Evolutionary conservation across 2,888 invertebrate species (phyloP), one percentile per base, ranked within the genome.

Genomic region (Dryococelus australis): DNA sequence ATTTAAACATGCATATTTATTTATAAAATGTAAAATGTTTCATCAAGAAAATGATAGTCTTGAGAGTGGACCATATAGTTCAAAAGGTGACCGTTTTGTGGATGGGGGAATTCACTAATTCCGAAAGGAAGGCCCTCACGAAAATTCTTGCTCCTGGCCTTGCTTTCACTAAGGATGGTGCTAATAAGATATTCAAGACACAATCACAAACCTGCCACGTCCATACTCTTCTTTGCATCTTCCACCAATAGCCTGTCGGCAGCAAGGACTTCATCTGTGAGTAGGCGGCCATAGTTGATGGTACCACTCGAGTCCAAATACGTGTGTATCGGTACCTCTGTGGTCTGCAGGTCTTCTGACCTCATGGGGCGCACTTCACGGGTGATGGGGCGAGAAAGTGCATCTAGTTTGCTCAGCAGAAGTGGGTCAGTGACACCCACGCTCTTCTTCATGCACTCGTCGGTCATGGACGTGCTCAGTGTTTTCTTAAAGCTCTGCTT

Each of bases 221-320:
- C 94, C 91, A 93, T 92, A 88, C 95, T 95, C 90, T 96, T 95
- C 91, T 97, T 98, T 13, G 98, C 97, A 87, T 96, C 95, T 91
- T 97, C 96, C 13, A 98, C 95, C 35, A 98, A 93, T 88, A 96
- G 93, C 90, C 96, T 94, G 91, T 98, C 98, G 0, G 97, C 97
- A 84, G 96, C 95, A 88, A 98, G 92, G 78, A 98, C 96, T 93
- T 98, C 98, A 92, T 98, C 97, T 10, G 96, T 97, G 88, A 98
- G 93, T 87, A 98, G 93, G 92, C 96, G 96, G 12, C 96, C 96
- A 92, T 95, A 97, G 92, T 97, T 96, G 85, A 97, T 96, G 91
- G 94, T 96, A 13, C 96, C 95, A 90, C 94, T 95, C 90, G 96
- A 91, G 89, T 93, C 96, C 88, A 97, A 93, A 91, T 97, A 97